These are phyloP conservation scores for Papilio aristodemus DNA, from an alignment of 1,140 invertebrate species.

Conservation along the genomic window DNA sequence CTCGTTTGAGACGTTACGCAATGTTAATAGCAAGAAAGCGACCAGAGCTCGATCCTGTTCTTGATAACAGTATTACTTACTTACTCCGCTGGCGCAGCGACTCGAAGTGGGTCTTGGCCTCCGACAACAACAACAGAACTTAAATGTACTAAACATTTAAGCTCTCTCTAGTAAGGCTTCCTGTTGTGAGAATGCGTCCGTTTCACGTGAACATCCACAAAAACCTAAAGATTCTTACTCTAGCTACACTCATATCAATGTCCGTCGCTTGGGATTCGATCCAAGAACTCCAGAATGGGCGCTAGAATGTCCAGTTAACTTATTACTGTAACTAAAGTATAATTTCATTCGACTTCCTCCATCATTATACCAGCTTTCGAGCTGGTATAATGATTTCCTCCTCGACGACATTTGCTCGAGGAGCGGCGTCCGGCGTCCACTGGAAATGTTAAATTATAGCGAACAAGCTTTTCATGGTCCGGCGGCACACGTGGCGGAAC, in stretches of 20 bases:
- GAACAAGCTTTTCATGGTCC: not conserved
- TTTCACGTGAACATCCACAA: too few relatives aligned
- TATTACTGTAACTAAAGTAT: not conserved
- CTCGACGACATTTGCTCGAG: conserved; percentile 15
- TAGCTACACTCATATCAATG: too few relatives aligned
- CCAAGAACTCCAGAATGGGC: not conserved
- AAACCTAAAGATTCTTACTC: too few relatives aligned
- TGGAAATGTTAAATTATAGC: conserved; percentile 11
- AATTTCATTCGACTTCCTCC: not conserved
- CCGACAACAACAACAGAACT: too few relatives aligned
- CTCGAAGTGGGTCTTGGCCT: too few relatives aligned
- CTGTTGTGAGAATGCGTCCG: too few relatives aligned
- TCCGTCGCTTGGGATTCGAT: not conserved
- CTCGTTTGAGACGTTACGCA: not conserved
- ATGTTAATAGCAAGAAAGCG: conserved; percentile 15
- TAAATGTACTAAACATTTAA: too few relatives aligned
- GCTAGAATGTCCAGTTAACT: not conserved
- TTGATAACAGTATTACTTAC: conserved; percentile 18
- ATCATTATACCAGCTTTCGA: not conserved
- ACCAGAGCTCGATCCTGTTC: not conserved
- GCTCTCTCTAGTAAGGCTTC: too few relatives aligned
- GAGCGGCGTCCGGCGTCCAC: not conserved
- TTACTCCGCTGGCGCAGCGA: too few relatives aligned
- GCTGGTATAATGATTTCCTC: conserved; percentile 1
- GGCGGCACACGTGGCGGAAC: not conserved